A percentile compares a stretch with the other conserved stretches of the same genome.
Conservation (phyloP, 1,140 invertebrate genomes). For the Brachionus manjavacas region DNA sequence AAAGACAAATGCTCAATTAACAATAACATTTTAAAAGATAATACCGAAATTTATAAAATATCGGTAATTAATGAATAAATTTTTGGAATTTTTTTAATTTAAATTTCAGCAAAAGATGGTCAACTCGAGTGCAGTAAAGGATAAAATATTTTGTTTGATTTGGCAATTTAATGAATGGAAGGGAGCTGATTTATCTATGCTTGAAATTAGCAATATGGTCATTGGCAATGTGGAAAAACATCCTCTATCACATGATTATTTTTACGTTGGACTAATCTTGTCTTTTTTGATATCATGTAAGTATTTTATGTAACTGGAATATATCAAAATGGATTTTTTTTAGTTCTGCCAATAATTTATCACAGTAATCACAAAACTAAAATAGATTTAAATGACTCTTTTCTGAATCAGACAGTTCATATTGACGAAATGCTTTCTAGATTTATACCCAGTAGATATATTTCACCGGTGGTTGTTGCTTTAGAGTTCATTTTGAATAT, state of each 20-base stretch:
- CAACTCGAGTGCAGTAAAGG: neutral
- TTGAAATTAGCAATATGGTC: constrained; percentile 37
- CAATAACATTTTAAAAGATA: neutral
- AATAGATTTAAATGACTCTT: neutral
- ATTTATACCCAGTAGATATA: neutral
- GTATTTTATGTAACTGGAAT: neutral
- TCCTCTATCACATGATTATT: constrained; percentile 21
- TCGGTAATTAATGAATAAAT: neutral
- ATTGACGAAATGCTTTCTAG: neutral
- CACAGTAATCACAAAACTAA: neutral
- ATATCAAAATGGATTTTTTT: neutral
- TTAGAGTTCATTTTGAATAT: neutral
- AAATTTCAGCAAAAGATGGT: neutral
- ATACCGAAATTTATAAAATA: neutral
- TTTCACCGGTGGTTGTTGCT: neutral
- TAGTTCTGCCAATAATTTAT: constrained; percentile 30
- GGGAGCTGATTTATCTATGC: constrained; percentile 37
- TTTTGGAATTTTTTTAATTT: neutral
- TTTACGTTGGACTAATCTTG: constrained; percentile 6
- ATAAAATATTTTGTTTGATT: constrained; percentile 32
- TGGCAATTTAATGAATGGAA: constrained; percentile 42
- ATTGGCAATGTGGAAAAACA: constrained; percentile 14
- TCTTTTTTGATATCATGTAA: constrained; percentile 1
- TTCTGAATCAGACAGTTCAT: neutral
- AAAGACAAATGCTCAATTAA: neutral